Evolutionary conservation across 1,140 invertebrate genomes (phyloP).

Genomic region (Acyrthosiphon pisum): DNA sequence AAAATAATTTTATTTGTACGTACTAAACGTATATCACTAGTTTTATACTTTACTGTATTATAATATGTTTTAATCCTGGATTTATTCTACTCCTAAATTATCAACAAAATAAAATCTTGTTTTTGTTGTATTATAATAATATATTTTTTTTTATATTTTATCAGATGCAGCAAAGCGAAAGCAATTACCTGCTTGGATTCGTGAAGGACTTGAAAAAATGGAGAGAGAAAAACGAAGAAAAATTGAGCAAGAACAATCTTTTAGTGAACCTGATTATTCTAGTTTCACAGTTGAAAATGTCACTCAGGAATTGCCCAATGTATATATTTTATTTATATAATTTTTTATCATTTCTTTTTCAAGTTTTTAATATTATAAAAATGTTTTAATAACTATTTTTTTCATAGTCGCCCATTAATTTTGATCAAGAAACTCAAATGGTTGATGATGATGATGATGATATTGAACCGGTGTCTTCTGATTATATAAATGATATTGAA

Average conservation of each 20-base stretch:
- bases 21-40: too few species aligned
- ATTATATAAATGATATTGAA: slow-evolving; percentile 63
- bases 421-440: slow-evolving; percentile 44
- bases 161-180: slow-evolving; percentile 88
- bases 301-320: not conserved
- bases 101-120: not conserved
- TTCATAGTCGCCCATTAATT: slow-evolving; percentile 43
- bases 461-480: slow-evolving; percentile 67
- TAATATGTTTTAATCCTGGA: too few species aligned
- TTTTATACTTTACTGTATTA: too few species aligned
- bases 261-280: slow-evolving; percentile 72
- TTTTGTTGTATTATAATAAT: slow-evolving; percentile 58
- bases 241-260: slow-evolving; percentile 78
- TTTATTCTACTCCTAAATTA: not conserved
- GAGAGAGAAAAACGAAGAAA: slow-evolving; percentile 92
- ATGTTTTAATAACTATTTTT: not conserved
- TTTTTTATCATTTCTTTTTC: slow-evolving; percentile 68
- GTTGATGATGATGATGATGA: slow-evolving; percentile 63
- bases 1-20: too few species aligned
- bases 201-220: slow-evolving; percentile 97
- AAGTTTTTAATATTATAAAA: not conserved
- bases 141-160: slow-evolving; percentile 55
- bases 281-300: slow-evolving; percentile 63
- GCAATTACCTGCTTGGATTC: slow-evolving; percentile 93
- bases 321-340: slow-evolving; percentile 54